phyloP scores from a whole-genome alignment of 2,888 invertebrate genomes.

The Chydorus sphaericus region DNA sequence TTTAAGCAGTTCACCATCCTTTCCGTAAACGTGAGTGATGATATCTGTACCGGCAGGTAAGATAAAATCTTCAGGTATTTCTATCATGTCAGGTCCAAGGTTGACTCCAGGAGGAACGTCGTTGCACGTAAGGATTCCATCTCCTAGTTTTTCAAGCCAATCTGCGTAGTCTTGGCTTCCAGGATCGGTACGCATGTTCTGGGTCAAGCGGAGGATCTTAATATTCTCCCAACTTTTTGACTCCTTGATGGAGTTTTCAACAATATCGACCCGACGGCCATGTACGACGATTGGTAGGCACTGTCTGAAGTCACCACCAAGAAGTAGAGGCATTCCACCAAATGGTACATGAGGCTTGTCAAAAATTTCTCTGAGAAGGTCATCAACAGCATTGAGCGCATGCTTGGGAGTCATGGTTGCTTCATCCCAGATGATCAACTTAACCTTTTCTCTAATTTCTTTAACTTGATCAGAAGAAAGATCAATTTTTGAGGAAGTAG shows the following conservation, averaged over 20 bases:
- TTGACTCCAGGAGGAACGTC: too few relatives aligned
- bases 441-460: constrained; percentile 15
- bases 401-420: background rate
- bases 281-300: background rate
- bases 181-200: background rate
- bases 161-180: background rate
- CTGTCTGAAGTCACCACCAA: background rate
- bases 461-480: constrained; percentile 13
- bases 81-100: background rate
- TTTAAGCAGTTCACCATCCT: background rate
- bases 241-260: background rate
- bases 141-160: background rate
- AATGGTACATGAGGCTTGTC: constrained; percentile 13
- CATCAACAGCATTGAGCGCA: constrained; percentile 18
- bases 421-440: background rate
- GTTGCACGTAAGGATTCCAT: background rate
- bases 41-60: background rate
- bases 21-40: background rate
- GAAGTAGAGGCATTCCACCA: too few relatives aligned
- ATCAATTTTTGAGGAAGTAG: constrained; percentile 18
- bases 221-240: background rate
- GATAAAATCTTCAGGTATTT: background rate
- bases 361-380: constrained; percentile 19
- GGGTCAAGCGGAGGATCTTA: background rate
- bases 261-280: background rate